These are phyloP conservation scores for Casuarius casuarius DNA, from an alignment of 2,113 vertebrate genomes.

Conservation along the genomic window DNA sequence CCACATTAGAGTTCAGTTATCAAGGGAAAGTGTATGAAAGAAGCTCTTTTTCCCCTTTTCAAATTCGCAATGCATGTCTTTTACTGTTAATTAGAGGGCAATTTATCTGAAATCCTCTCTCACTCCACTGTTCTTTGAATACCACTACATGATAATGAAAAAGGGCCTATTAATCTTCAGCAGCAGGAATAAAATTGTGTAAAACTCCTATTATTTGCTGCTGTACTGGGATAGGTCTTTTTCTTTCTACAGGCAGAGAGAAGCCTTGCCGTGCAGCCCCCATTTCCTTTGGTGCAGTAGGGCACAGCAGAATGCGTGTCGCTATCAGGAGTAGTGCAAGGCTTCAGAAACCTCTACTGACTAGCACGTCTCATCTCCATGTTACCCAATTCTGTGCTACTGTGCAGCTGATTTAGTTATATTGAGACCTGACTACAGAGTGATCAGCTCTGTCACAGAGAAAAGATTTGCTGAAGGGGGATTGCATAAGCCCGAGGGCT, in stretches of 20 bases:
- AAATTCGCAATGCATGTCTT: not conserved
- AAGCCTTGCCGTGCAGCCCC: not conserved
- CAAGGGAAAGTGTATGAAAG: not conserved
- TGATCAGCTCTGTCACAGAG: not conserved
- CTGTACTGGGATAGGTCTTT: not conserved
- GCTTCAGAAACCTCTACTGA: not conserved
- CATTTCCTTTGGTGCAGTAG: not conserved
- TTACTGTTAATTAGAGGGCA: not conserved
- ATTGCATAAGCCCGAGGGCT: not conserved
- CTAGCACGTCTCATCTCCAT: not conserved
- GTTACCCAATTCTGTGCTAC: not conserved
- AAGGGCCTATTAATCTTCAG: not conserved
- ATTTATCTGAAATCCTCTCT: not conserved
- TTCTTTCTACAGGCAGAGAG: rapidly evolving
- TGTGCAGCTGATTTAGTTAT: not conserved
- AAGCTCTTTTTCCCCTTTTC: not conserved
- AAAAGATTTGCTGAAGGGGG: not conserved
- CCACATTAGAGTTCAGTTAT: not conserved
- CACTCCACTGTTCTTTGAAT: not conserved
- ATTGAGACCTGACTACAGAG: not conserved
- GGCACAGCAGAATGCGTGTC: not conserved
- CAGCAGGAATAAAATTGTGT: not conserved
- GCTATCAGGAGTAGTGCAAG: rapidly evolving
- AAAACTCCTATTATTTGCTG: not conserved
- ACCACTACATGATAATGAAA: not conserved